These are phyloP conservation scores for Diogma glabrata DNA, from an alignment of 2,888 invertebrate species.

Conservation along the genomic window DNA sequence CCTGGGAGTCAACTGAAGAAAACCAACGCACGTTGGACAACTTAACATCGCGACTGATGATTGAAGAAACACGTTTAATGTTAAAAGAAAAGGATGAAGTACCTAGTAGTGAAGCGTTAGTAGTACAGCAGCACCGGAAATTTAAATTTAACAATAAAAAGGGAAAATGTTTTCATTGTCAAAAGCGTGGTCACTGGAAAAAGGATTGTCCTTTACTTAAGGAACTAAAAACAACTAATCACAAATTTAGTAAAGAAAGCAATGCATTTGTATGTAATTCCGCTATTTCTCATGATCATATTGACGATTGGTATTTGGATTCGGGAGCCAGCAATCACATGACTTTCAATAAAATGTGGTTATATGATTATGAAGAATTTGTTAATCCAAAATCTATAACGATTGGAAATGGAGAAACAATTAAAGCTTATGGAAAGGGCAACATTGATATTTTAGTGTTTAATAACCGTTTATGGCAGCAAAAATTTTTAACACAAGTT, in stretches of 20 bases:
- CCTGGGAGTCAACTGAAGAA: no score
- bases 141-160: no score
- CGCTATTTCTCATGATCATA: not conserved
- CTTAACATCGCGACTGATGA: no score
- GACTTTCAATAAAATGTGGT: conserved; percentile 9
- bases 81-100: no score
- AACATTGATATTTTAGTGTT: conserved; percentile 17
- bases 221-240: conserved; percentile 4
- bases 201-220: conserved; percentile 16
- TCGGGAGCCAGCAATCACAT: conserved; percentile 21
- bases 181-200: conserved; percentile 19
- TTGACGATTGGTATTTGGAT: conserved; percentile 18
- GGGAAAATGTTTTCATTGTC: conserved; percentile 19
- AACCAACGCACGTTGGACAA: no score
- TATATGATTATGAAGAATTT: no score
- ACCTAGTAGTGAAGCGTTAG: no score
- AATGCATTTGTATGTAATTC: not conserved
- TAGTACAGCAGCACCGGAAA: no score
- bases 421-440: conserved; percentile 16
- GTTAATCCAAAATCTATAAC: no score
- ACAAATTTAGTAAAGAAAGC: not conserved
- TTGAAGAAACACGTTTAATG: no score
- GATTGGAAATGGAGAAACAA: conserved; percentile 18
- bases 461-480: conserved; percentile 11
- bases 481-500: conserved; percentile 16